These are phyloP conservation scores for Phymanthus crucifer DNA, from an alignment of 92 coral and sea anemone species.

Conservation along the genomic window DNA sequence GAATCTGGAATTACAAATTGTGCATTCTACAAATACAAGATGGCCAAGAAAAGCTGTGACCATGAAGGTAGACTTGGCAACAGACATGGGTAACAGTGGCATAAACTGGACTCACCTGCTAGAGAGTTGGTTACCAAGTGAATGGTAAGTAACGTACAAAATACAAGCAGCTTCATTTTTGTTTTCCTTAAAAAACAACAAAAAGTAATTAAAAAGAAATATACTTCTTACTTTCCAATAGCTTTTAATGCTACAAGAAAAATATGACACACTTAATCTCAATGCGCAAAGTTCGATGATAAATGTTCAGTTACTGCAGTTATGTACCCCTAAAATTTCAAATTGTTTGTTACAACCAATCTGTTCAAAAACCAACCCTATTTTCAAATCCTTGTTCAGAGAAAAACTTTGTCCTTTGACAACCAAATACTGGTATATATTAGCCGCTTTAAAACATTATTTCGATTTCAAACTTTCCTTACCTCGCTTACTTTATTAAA, in stretches of 20 bases:
- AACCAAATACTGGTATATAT: not conserved
- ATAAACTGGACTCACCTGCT: conserved; percentile 33
- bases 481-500: not conserved
- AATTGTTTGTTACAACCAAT: not conserved
- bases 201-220: not conserved
- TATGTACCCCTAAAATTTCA: not conserved
- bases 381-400: not conserved
- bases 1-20: not conserved
- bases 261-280: too few relatives aligned
- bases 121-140: conserved; percentile 21
- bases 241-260: not conserved
- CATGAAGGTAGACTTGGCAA: not conserved
- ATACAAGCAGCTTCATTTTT: conserved; percentile 25
- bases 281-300: too few relatives aligned
- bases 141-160: conserved; percentile 31
- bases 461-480: not conserved
- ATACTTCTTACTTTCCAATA: not conserved
- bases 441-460: not conserved
- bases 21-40: not conserved
- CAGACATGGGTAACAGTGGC: not conserved
- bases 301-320: too few relatives aligned
- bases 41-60: not conserved
- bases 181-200: conserved; percentile 9
- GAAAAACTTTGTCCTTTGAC: not conserved
- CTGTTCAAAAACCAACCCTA: not conserved